Conservation (phyloP, 2,113 vertebrate species). For the Scytalopus superciliaris region DNA sequence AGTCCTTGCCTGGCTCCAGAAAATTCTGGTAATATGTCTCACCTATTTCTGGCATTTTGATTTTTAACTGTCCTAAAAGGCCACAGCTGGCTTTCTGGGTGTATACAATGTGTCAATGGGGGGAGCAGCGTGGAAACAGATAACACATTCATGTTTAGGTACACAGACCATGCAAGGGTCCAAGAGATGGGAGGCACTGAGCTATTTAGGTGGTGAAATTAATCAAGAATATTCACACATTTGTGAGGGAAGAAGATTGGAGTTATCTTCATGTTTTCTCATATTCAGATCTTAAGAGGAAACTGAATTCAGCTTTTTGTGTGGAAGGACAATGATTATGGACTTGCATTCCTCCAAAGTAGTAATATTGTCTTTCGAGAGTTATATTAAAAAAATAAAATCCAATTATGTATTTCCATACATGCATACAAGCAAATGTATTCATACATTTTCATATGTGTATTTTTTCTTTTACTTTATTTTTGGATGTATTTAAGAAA, state of each 20-base stretch:
- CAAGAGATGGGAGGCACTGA: accelerated
- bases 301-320: not conserved
- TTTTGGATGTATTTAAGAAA: not conserved
- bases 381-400: not conserved
- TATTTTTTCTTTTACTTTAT: not conserved
- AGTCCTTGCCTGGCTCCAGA: slow-evolving; percentile 11
- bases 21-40: not conserved
- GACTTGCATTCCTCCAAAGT: not conserved
- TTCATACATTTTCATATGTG: not conserved
- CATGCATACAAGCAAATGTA: not conserved
- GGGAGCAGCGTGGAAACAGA: not conserved
- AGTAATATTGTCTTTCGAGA: not conserved
- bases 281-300: not conserved
- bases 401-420: not conserved
- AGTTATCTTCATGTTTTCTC: not conserved
- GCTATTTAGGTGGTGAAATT: not conserved
- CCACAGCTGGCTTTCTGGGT: not conserved
- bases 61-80: not conserved
- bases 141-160: not conserved
- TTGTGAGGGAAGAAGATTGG: not conserved
- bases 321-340: not conserved
- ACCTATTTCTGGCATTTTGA: not conserved
- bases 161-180: accelerated
- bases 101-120: not conserved
- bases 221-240: not conserved